phyloP scores from a whole-genome alignment of 1,140 invertebrate species.

The Leptinotarsa lineolata region DNA sequence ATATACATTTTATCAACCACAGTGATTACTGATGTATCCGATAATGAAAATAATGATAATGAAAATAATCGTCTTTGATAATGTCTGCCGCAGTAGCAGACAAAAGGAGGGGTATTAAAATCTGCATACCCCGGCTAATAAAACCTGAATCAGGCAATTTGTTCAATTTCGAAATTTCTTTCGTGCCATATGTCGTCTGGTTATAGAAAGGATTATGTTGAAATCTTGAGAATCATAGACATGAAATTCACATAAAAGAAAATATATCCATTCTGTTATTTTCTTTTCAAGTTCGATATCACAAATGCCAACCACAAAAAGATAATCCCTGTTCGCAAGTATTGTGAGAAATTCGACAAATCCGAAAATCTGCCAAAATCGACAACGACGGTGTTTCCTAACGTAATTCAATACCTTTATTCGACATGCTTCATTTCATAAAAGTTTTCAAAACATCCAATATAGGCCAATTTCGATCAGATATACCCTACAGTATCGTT shows the following conservation, averaged over 20 bases:
- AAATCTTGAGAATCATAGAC: not conserved
- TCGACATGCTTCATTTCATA: conserved; percentile 21
- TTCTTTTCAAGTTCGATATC: conserved; percentile 6
- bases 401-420: conserved; percentile 27
- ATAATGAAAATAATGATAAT: too few species aligned
- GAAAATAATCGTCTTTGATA: too few species aligned
- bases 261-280: not conserved
- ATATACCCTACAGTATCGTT: conserved; percentile 24
- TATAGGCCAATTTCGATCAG: conserved; percentile 29
- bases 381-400: not conserved
- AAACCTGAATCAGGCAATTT: too few species aligned
- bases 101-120: too few species aligned
- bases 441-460: conserved; percentile 27
- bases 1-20: too few species aligned
- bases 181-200: not conserved
- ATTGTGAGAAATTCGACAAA: conserved; percentile 9
- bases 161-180: too few species aligned
- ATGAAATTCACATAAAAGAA: not conserved
- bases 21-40: too few species aligned
- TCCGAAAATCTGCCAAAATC: conserved; percentile 1
- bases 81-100: too few species aligned
- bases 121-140: too few species aligned
- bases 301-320: conserved; percentile 9
- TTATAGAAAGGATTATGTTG: not conserved
- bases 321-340: not conserved